Conservation (phyloP, 2,888 invertebrate species). For the Polylopha cassiicola region DNA sequence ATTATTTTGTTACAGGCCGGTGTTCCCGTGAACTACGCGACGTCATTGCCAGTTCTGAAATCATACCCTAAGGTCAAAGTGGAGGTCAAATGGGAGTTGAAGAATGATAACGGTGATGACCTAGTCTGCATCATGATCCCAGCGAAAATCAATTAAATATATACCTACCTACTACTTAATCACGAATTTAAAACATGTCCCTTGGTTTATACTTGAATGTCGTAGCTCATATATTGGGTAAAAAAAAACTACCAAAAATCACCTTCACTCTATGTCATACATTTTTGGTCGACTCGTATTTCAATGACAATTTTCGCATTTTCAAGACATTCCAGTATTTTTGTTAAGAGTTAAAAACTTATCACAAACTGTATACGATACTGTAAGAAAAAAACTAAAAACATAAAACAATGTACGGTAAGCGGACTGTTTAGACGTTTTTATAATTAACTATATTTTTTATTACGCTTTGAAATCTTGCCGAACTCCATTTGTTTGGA, state of each 20-base stretch:
- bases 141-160: constrained; percentile 76
- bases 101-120: constrained; percentile 77
- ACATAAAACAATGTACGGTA: neutral
- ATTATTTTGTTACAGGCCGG: constrained; percentile 48
- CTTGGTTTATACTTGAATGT: too few species aligned
- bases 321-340: too few species aligned
- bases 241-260: too few species aligned
- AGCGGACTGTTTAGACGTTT: neutral
- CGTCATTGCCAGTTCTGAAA: constrained; percentile 78
- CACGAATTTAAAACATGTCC: too few species aligned
- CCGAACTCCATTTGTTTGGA: constrained; percentile 7
- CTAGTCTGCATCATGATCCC: constrained; percentile 83
- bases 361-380: too few species aligned
- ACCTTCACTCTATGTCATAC: too few species aligned
- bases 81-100: constrained; percentile 85
- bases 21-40: constrained; percentile 63
- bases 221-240: too few species aligned
- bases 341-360: too few species aligned
- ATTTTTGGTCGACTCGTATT: too few species aligned
- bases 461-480: constrained; percentile 13
- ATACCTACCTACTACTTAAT: neutral
- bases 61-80: constrained; percentile 83
- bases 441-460: neutral
- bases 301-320: too few species aligned
- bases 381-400: too few species aligned